Base-by-base conservation (phyloP, 2,888 invertebrate species). In the Blomia tropicalis region DNA sequence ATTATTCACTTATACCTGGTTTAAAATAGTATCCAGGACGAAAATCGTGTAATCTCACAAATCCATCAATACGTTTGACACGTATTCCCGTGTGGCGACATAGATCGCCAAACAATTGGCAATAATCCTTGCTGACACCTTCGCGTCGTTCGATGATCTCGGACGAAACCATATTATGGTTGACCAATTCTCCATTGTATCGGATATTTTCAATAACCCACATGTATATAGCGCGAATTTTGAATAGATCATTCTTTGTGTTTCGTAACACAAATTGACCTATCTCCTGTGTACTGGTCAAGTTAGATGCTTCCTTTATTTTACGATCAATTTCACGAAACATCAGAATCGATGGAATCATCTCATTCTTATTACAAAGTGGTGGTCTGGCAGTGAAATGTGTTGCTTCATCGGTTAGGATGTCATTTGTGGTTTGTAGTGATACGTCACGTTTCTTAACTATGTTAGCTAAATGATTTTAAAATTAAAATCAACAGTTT, bases 161-260 rank as follows among this genome's bases (percentile, higher is more conserved):
- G 53, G 68, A 67, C 2, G 67, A 68, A 1, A 66, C 66, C 59
- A 70, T 63, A 22, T 64, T 65, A 2, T 66, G 64, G 7, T 70
- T 70, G 63, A 69, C 67, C 29, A 66, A 69, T 36, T 68, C 67
- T 69, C 69, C 69, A 44, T 71, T 70, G 62, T 68, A 71, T n/a
- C 69, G 27, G 11, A 71, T 69, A 58, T 71, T 71, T 17, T 68
- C 66, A 1, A 70, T 66, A 22, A 71, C 70, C 71, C 71, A 71
- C 31, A 68, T 64, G 64, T 70, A 71, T 44, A 70, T 65, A 17
- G 67, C 69, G 53, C 71, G 60, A 17, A 70, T 68, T 65, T 68
- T 69, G 43, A 68, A 66, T 22, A 71, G 62, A 54, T 71, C 70
- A 41, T 63, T 68, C 60, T 65, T 63, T 11, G 66, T 64, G 2